Percentiles rank a stretch among this genome's conserved stretches.
Conservation (phyloP, 2,797 vertebrate genomes). For the Champsocephalus gunnari region DNA sequence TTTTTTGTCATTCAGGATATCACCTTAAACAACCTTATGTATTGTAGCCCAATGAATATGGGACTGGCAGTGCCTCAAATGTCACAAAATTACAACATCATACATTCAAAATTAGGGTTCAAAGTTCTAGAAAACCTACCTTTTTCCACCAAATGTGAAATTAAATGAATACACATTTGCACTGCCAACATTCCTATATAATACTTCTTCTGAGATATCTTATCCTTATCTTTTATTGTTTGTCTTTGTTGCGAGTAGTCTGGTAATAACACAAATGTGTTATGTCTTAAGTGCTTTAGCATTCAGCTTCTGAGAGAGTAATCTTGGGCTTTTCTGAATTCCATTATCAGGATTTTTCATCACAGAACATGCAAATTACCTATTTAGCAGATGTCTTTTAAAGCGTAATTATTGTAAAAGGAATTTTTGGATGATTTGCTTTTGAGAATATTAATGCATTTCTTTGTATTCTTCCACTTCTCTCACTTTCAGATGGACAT, state of each 20-base stretch:
- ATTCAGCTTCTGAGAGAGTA: constrained; percentile 16
- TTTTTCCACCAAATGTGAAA: neutral
- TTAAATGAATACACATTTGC: constrained; percentile 8
- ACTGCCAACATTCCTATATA: neutral
- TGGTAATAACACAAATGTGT: constrained; percentile 6
- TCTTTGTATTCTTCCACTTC: constrained; percentile 10
- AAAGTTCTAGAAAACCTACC: no score
- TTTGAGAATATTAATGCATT: constrained; percentile 50
- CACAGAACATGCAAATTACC: constrained; percentile 34
- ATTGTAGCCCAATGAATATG: constrained; percentile 9
- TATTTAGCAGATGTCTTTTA: constrained; percentile 42
- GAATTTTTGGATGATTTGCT: constrained; percentile 26
- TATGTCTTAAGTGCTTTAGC: neutral
- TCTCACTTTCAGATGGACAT: constrained; percentile 9
- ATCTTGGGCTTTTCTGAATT: neutral
- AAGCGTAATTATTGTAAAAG: constrained; percentile 31
- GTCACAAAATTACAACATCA: no score
- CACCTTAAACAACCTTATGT: neutral
- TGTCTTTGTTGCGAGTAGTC: constrained; percentile 11
- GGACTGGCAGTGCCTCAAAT: neutral
- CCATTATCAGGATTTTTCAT: constrained; percentile 28
- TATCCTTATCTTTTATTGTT: constrained; percentile 1
- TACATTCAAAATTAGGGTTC: no score
- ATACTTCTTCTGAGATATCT: constrained; percentile 16
- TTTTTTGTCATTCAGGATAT: constrained; percentile 5